These are phyloP conservation scores for Microtus montanus DNA, from an alignment of 2,113 vertebrate species.

Conservation along the genomic window DNA sequence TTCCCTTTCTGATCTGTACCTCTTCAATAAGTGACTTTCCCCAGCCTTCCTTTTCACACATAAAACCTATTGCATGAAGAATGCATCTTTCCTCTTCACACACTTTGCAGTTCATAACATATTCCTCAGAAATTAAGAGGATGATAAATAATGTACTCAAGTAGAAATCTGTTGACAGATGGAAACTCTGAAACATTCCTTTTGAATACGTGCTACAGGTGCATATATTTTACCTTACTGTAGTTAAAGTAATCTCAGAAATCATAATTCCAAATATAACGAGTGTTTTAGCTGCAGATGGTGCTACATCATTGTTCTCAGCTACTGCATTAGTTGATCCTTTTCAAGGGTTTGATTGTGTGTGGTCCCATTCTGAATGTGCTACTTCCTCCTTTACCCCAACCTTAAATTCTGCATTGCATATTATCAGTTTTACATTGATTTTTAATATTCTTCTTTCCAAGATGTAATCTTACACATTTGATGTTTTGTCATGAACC, in stretches of 20 bases:
- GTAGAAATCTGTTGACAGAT: constrained; percentile 32
- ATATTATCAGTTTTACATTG: constrained; percentile 44
- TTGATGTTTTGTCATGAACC: constrained; percentile 71
- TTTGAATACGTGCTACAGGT: constrained; percentile 29
- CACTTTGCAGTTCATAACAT: background rate
- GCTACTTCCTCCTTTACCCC: background rate
- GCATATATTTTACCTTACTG: constrained; percentile 44
- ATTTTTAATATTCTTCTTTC: constrained; percentile 59
- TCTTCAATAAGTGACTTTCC: constrained; percentile 54
- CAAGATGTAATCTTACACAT: constrained; percentile 81
- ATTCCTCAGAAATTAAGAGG: constrained; percentile 45
- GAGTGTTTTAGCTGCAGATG: constrained; percentile 36
- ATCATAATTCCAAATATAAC: background rate
- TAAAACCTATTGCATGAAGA: constrained; percentile 28
- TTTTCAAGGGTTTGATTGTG: constrained; percentile 27
- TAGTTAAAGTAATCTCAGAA: constrained; percentile 54
- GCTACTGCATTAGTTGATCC: background rate
- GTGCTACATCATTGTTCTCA: constrained; percentile 33
- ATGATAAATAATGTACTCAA: constrained; percentile 32
- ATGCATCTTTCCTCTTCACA: constrained; percentile 22
- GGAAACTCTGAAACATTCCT: constrained; percentile 48
- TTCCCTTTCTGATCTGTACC: constrained; percentile 6
- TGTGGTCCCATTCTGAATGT: constrained; percentile 47
- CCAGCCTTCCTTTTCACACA: background rate
- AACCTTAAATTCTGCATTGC: constrained; percentile 57